These are phyloP conservation scores for Gibbula magus DNA, from an alignment of 2,888 invertebrate genomes.

Conservation along the genomic window DNA sequence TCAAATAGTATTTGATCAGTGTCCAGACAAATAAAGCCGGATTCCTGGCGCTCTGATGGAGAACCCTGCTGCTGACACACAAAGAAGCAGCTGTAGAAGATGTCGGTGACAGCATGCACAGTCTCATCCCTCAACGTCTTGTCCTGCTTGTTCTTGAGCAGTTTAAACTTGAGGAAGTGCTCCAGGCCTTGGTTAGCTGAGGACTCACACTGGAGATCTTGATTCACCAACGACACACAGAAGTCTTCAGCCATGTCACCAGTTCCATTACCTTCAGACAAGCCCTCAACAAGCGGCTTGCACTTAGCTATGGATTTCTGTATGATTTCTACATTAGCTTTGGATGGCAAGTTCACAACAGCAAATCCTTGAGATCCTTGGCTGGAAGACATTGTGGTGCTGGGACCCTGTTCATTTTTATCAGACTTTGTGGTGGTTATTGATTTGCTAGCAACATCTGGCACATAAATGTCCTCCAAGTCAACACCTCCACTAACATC, in stretches of 20 bases:
- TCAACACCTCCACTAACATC: conserved; percentile 68
- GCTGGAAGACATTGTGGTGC: not conserved
- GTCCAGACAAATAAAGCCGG: conserved; percentile 71
- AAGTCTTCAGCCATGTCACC: conserved; percentile 64
- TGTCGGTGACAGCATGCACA: conserved; percentile 69
- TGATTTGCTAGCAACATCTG: conserved; percentile 39
- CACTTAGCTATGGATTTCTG: conserved; percentile 64
- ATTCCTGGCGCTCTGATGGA: conserved; percentile 59
- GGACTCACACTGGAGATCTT: conserved; percentile 60
- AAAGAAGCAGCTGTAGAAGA: conserved; percentile 74
- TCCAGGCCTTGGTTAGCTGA: conserved; percentile 68
- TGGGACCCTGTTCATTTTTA: not conserved
- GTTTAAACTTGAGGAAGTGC: conserved; percentile 63
- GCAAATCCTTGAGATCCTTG: conserved; percentile 58
- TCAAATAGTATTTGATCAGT: conserved; percentile 70
- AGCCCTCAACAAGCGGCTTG: conserved; percentile 56
- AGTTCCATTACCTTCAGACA: conserved; percentile 51
- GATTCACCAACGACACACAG: conserved; percentile 65
- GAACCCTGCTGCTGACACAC: conserved; percentile 64
- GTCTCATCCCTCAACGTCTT: conserved; percentile 53
- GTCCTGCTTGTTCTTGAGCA: conserved; percentile 48
- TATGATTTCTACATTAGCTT: conserved; percentile 68
- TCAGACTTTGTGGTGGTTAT: not conserved
- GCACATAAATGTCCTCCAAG: conserved; percentile 69
- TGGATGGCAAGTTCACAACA: conserved; percentile 67